Evolutionary conservation across 2,797 vertebrate species (phyloP).

Genomic region (Zenarchopterus dispar): DNA sequence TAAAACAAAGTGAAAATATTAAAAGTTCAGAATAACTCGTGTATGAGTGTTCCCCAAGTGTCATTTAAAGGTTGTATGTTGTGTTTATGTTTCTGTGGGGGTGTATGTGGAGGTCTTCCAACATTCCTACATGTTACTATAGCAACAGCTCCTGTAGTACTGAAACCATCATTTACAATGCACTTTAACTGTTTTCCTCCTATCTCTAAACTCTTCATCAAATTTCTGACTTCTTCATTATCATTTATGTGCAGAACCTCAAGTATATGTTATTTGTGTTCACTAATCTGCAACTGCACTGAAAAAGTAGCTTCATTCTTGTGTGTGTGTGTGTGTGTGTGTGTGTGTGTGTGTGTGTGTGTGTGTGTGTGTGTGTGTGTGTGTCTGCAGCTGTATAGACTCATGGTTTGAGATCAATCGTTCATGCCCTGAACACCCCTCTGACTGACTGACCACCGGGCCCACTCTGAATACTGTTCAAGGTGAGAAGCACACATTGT

Average conservation of each 20-base stretch:
- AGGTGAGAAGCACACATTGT: conserved; percentile 63
- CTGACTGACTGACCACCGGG: conserved; percentile 86
- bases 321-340: conserved; percentile 18
- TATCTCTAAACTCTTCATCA: neutral
- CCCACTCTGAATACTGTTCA: conserved; percentile 62
- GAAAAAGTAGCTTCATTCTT: neutral
- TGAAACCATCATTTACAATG: conserved; percentile 1
- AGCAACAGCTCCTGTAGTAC: conserved; percentile 12
- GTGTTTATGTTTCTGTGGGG: conserved; percentile 15
- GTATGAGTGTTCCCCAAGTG: too few relatives aligned
- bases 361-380: conserved; percentile 27
- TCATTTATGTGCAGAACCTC: neutral
- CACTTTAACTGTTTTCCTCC: neutral
- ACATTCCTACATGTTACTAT: conserved; percentile 31
- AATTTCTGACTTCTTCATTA: neutral
- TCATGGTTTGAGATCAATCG: conserved; percentile 99
- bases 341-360: conserved; percentile 6
- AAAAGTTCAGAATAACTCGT: too few relatives aligned
- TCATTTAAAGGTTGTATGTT: too few relatives aligned
- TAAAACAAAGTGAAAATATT: too few relatives aligned
- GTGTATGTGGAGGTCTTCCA: conserved; percentile 34
- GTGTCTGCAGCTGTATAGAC: conserved; percentile 93
- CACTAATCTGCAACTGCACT: neutral
- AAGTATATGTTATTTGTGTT: neutral
- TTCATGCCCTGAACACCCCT: conserved; percentile 98